Base-by-base conservation (phyloP, 1,140 invertebrate species). In the Geopemphigus sp. region DNA sequence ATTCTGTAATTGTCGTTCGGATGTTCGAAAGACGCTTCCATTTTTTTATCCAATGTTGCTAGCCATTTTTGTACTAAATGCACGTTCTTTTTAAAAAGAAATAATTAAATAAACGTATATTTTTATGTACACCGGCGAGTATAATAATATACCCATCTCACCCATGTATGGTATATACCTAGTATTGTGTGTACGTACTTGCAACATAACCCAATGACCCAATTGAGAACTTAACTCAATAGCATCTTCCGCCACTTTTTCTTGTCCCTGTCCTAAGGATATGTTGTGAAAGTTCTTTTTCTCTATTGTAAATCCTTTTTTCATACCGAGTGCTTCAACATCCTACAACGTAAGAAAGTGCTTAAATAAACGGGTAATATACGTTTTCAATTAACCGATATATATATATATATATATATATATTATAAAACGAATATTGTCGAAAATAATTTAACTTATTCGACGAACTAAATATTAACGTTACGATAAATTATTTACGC, bases 201-300 rank as follows among this genome's bases (percentile, higher is more conserved):
- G 91, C 8, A 94, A 84, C 59, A 98, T 94, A 11, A 98, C 95
- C 96, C 96, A 98, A 84, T 98, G 93, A 0, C 96, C 96, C 78
- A 92, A 85, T 53, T 87, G 86, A 0, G 92, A 89, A 0, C 94
- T 92, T 0, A 91, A 84, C 63, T 93, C 90, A 88, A 98, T 92
- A 2, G 94, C 92, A 82, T 91, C 88, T 84, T 98, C 95, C 0
- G 95, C 95, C 0, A 98, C 92, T 5, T 91, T 87, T 86, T 98
- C 95, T 85, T 98, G 96, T 5, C 96, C 96, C 87, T 98, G 96
- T 24, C 96, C 96, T 19, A 98, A 86, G 0, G 95, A 97, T 6
- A 98, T 92, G 83, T 95, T 97, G 85, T 97, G 95, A 84, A 98
- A 95, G 84, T 95, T 97, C 66, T 90, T 89, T 81, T 90, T 89